Percentiles rank a stretch among this genome's conserved stretches.
These are phyloP conservation scores for Aquatica leii DNA, from an alignment of 2,888 invertebrate species.

Conservation along the genomic window DNA sequence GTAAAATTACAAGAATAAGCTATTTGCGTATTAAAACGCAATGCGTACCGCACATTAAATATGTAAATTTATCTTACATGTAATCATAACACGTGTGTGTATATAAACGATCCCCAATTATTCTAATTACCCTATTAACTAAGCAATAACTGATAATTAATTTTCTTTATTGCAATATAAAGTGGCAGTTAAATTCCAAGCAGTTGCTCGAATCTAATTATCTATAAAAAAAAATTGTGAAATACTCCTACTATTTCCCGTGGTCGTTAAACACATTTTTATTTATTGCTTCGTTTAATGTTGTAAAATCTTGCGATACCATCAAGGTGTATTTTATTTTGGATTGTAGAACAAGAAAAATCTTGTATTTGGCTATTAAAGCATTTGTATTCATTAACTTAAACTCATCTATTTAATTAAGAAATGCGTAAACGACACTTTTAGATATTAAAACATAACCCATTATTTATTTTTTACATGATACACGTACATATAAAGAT, in stretches of 20 bases:
- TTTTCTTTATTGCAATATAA: slow-evolving; percentile 34
- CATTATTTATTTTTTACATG: too few relatives aligned
- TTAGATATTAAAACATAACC: too few relatives aligned
- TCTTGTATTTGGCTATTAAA: too few relatives aligned
- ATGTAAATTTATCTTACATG: slow-evolving; percentile 22
- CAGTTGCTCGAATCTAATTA: slow-evolving; percentile 18
- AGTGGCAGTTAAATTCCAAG: slow-evolving; percentile 34
- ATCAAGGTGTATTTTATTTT: too few relatives aligned
- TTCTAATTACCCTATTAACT: slow-evolving; percentile 32
- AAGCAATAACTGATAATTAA: slow-evolving; percentile 34
- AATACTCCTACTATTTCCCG: slow-evolving; percentile 9
- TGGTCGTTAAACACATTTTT: neutral
- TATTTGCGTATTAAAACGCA: neutral
- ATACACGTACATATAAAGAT: too few relatives aligned
- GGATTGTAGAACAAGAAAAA: too few relatives aligned
- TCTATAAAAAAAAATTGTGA: slow-evolving; percentile 9
- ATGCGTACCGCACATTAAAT: slow-evolving; percentile 1
- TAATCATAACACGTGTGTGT: slow-evolving; percentile 21
- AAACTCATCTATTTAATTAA: too few relatives aligned
- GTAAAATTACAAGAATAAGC: too few relatives aligned
- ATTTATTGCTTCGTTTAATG: too few relatives aligned
- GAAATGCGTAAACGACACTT: too few relatives aligned
- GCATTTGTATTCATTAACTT: too few relatives aligned
- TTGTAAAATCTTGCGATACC: too few relatives aligned
- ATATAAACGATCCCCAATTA: slow-evolving; percentile 31